Base-by-base conservation (phyloP, 2,797 vertebrate genomes). In the Fundulus diaphanus region DNA sequence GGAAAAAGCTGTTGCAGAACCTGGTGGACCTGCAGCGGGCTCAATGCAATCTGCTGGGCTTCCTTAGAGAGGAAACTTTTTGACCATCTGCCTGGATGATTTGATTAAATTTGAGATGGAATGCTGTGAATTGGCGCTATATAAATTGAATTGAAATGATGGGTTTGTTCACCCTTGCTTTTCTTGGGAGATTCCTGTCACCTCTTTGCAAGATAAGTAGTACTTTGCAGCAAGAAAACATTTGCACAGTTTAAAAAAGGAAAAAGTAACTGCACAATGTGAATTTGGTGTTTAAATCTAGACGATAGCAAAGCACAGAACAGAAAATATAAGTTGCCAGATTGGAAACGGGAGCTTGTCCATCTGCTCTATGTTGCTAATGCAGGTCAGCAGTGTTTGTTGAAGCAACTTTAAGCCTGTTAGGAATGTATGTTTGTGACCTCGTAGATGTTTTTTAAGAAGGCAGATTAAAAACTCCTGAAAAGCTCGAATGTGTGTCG, bases 401-500 rank as follows among this genome's bases (percentile, higher is more conserved):
- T 74, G 40, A 37, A n/a, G 42, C 16, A 33, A 37, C 35, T 61
- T 66, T 51, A 37, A 63, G 49, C 35, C 52, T 27, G n/a, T n/a
- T 46, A 46, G 20, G 49, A 80, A 29, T 27, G 35, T 52, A 33
- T 52, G 70, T 51, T 46, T 1, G 7, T 13, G 20, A 44, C 12
- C 22, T 27, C 11, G 52, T 56, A 56, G 9, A 51, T 46, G 18
- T 44, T 27, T 77, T 52, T 54, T 5, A 8, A 1, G 6, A 51
- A 52, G 8, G 8, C 51, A 24, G 49, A 70, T 63, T 72, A 18
- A 54, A 78, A 75, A 52, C 54, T 67, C 13, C 16, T 46, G 18
- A 24, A 73, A 76, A 76, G 42, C 13, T 69, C 24, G 42, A 72
- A 63, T 37, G 24, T 16, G 2, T 49, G 66, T 51, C 22, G 71